Percentiles rank a stretch among this genome's conserved stretches.
Conservation (phyloP, 2,888 invertebrate species). For the Itoplectis maculator region DNA sequence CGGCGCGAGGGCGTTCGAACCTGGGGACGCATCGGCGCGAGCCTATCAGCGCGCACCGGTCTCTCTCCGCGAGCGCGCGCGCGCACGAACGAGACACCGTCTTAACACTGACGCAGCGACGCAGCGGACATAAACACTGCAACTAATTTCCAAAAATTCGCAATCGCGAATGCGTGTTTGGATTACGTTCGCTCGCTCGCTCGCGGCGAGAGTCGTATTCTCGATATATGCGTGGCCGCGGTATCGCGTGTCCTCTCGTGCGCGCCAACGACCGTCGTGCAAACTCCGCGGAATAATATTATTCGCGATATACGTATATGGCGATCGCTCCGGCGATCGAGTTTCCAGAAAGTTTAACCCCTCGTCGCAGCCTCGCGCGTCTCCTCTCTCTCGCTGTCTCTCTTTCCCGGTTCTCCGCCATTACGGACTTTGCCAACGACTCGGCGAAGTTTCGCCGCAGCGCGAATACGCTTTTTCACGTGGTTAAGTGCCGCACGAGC, state of each 20-base stretch:
- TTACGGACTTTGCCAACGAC: too few species aligned
- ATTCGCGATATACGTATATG: constrained; percentile 24
- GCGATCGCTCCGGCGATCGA: constrained; percentile 26
- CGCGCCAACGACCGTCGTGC: constrained; percentile 17
- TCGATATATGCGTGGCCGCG: neutral
- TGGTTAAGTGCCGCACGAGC: too few species aligned
- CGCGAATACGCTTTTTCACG: too few species aligned
- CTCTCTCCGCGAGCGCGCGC: neutral
- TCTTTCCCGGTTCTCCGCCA: too few species aligned
- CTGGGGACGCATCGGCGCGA: constrained; percentile 7
- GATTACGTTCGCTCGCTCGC: too few species aligned
- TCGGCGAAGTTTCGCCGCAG: too few species aligned
- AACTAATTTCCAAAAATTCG: constrained; percentile 62
- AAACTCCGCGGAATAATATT: constrained; percentile 47
- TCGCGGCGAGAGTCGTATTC: constrained; percentile 10
- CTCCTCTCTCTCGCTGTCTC: constrained; percentile 8
- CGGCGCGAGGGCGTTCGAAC: constrained; percentile 52
- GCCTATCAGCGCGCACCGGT: constrained; percentile 39
- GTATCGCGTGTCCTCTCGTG: constrained; percentile 34
- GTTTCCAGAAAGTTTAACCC: constrained; percentile 39
- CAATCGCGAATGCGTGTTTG: constrained; percentile 42
- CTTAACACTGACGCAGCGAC: too few species aligned
- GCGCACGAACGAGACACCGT: too few species aligned
- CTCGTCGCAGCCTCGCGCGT: too few species aligned
- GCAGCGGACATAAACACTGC: constrained; percentile 62